A percentile compares a stretch with the other conserved stretches of the same genome.
phyloP scores from a whole-genome alignment of 2,888 invertebrate genomes.

The Ormyrus thymus region DNA sequence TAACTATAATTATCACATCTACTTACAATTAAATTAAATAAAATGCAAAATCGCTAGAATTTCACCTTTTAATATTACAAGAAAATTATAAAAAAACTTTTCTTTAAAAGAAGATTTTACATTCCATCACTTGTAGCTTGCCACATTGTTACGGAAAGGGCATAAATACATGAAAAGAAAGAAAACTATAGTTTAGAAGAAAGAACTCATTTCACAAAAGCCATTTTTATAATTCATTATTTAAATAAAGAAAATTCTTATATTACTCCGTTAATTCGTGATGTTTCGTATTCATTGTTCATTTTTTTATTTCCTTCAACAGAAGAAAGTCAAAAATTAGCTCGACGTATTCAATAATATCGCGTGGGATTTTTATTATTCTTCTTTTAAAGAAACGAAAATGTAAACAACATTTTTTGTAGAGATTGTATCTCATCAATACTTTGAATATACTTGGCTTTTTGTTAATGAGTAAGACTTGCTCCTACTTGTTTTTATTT shows the following conservation, averaged over 20 bases:
- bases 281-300: too few relatives aligned
- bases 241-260: too few relatives aligned
- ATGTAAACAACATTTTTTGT: not conserved
- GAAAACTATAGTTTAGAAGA: slow-evolving; percentile 37
- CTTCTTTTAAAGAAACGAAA: not conserved
- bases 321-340: too few relatives aligned
- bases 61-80: too few relatives aligned
- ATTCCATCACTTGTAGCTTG: slow-evolving; percentile 5
- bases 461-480: slow-evolving; percentile 63
- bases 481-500: slow-evolving; percentile 45
- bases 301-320: too few relatives aligned
- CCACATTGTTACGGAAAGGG: slow-evolving; percentile 43
- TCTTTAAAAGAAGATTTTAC: not conserved
- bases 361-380: too few relatives aligned
- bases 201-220: slow-evolving; percentile 63
- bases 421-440: slow-evolving; percentile 4
- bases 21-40: too few relatives aligned
- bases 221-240: not conserved
- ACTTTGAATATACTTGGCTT: slow-evolving; percentile 36
- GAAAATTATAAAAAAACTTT: too few relatives aligned
- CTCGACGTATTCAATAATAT: too few relatives aligned
- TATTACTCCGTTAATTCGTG: too few relatives aligned
- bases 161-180: slow-evolving; percentile 36
- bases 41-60: too few relatives aligned
- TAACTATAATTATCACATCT: not conserved